Percentiles rank a stretch among this genome's conserved stretches.
phyloP scores from a whole-genome alignment of 2,113 vertebrate species.

The Cettia cetti region DNA sequence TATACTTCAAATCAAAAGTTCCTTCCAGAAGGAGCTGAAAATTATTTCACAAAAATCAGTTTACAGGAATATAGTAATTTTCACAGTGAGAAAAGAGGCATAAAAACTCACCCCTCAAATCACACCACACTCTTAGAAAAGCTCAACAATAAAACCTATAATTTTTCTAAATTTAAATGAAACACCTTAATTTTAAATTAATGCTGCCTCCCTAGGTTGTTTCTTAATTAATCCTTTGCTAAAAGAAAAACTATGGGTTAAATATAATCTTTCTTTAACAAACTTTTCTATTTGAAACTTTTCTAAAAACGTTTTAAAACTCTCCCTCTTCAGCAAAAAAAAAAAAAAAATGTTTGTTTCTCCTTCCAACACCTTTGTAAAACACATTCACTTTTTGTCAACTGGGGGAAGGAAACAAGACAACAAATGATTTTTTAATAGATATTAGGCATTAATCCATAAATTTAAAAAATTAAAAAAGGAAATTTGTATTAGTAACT shows the following conservation, averaged over 20 bases:
- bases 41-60: not conserved
- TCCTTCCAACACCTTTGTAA: not conserved
- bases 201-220: not conserved
- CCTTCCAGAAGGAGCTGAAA: not conserved
- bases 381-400: too few species aligned
- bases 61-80: not conserved
- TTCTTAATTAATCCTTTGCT: not conserved
- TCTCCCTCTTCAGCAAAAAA: not conserved
- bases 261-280: not conserved
- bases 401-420: not conserved
- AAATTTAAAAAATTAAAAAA: not conserved
- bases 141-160: not conserved
- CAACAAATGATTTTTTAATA: accelerated
- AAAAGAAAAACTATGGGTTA: not conserved
- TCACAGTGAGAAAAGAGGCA: not conserved
- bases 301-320: not conserved
- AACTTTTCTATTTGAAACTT: not conserved
- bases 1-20: not conserved
- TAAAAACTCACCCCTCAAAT: not conserved
- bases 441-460: not conserved
- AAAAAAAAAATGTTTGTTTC: not conserved
- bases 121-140: not conserved
- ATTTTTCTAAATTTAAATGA: not conserved
- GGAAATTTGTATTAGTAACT: not conserved
- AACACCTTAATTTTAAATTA: not conserved